Conservation (phyloP, 1,140 invertebrate species). For the Odontomachus brunneus region DNA sequence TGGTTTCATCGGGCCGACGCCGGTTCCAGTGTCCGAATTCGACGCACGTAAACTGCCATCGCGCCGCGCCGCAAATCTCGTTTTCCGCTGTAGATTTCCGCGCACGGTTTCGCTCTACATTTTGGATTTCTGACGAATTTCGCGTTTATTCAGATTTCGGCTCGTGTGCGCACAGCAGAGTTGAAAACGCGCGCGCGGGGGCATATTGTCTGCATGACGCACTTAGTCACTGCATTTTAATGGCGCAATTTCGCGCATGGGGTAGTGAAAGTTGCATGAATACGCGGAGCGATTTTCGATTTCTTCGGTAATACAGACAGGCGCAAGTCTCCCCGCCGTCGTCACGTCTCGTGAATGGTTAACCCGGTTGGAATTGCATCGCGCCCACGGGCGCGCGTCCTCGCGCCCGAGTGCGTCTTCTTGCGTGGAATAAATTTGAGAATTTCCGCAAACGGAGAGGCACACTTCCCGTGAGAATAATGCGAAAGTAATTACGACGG, state of each 20-base stretch:
- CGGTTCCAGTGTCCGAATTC: neutral
- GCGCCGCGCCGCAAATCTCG: constrained; percentile 8
- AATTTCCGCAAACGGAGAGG: constrained; percentile 3
- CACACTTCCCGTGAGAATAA: constrained; percentile 26
- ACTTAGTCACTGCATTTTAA: constrained; percentile 31
- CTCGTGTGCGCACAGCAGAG: neutral
- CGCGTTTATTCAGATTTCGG: constrained; percentile 21
- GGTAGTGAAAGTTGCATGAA: neutral
- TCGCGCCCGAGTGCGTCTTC: neutral
- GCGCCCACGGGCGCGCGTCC: neutral
- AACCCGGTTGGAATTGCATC: constrained; percentile 13
- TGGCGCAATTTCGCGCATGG: neutral
- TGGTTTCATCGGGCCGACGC: no score
- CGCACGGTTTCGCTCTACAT: neutral
- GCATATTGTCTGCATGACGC: neutral
- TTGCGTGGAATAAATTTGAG: constrained; percentile 32
- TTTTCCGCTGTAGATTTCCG: constrained; percentile 23
- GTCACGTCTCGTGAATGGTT: constrained; percentile 7
- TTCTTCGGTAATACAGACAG: constrained; percentile 12
- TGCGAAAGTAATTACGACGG: constrained; percentile 42
- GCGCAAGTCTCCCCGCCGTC: neutral
- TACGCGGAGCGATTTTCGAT: neutral
- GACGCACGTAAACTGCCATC: constrained; percentile 7
- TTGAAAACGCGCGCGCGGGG: neutral
- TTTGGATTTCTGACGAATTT: constrained; percentile 12